A percentile compares a stretch with the other conserved stretches of the same genome.
These are phyloP conservation scores for Lypha dubia DNA, from an alignment of 2,888 invertebrate genomes.

Conservation along the genomic window DNA sequence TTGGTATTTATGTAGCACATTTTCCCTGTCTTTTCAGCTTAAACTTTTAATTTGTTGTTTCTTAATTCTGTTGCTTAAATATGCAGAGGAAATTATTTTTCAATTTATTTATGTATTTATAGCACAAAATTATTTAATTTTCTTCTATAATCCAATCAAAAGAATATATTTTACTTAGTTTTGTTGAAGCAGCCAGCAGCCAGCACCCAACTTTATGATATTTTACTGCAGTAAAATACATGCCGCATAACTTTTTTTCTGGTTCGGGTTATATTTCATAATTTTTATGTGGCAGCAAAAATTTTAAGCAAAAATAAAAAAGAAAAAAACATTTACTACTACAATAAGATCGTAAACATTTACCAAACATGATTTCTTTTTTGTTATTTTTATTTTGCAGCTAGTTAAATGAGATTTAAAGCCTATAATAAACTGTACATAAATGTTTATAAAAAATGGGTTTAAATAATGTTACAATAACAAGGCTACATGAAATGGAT, in stretches of 20 bases:
- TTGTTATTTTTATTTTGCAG: slow-evolving; percentile 54
- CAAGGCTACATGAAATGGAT: slow-evolving; percentile 37
- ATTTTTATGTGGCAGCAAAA: slow-evolving; percentile 22
- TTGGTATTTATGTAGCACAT: background rate
- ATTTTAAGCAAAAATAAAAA: no score
- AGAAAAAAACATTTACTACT: slow-evolving; percentile 9
- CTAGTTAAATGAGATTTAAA: slow-evolving; percentile 70
- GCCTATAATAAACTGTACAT: slow-evolving; percentile 64
- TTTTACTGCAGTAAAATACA: slow-evolving; percentile 66
- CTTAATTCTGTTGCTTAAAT: background rate
- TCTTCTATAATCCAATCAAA: slow-evolving; percentile 29
- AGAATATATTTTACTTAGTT: slow-evolving; percentile 42
- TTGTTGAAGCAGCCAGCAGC: slow-evolving; percentile 46
- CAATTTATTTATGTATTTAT: slow-evolving; percentile 11
- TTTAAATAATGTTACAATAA: slow-evolving; percentile 61
- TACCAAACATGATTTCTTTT: slow-evolving; percentile 42
- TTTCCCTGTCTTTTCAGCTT: background rate
- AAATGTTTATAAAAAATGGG: slow-evolving; percentile 59
- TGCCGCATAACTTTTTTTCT: slow-evolving; percentile 48
- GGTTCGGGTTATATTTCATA: slow-evolving; percentile 30
- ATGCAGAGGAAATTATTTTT: background rate
- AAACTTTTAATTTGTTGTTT: background rate
- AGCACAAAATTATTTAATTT: slow-evolving; percentile 25
- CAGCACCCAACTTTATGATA: slow-evolving; percentile 61
- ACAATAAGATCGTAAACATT: slow-evolving; percentile 48